Conservation (phyloP, 2,888 invertebrate species). For the Protodeltote pygarga region DNA sequence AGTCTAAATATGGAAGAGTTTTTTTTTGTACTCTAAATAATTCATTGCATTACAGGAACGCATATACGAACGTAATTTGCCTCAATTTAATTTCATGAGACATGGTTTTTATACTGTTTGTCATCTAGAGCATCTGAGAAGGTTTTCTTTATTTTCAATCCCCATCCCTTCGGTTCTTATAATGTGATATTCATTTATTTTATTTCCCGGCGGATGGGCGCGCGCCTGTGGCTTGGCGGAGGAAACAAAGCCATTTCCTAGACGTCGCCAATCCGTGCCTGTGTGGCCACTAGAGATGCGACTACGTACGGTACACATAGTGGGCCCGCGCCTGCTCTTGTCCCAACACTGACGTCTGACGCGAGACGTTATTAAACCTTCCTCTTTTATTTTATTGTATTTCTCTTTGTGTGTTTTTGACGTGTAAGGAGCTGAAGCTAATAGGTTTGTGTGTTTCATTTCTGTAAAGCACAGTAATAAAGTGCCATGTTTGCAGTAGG, state of each 20-base stretch:
- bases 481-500: no score
- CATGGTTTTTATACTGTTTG: constrained; percentile 61
- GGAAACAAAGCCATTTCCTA: constrained; percentile 84
- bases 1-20: no score
- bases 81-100: constrained; percentile 69
- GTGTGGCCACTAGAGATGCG: constrained; percentile 42
- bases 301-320: constrained; percentile 12
- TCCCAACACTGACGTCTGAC: constrained; percentile 41
- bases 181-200: constrained; percentile 80
- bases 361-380: constrained; percentile 48
- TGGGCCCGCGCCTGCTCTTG: constrained; percentile 9
- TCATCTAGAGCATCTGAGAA: constrained; percentile 56
- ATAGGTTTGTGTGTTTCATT: constrained; percentile 26
- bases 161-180: constrained; percentile 50
- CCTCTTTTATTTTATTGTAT: constrained; percentile 33
- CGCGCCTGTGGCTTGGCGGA: constrained; percentile 62
- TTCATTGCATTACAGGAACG: constrained; percentile 53
- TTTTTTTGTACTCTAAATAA: no score
- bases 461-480: background rate
- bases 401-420: constrained; percentile 24
- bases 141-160: constrained; percentile 66
- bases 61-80: constrained; percentile 56
- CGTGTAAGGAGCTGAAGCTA: constrained; percentile 19
- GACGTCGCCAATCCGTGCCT: constrained; percentile 58
- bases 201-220: constrained; percentile 75